Conservation (phyloP, 1,140 invertebrate species). For the Eueides isabella region DNA sequence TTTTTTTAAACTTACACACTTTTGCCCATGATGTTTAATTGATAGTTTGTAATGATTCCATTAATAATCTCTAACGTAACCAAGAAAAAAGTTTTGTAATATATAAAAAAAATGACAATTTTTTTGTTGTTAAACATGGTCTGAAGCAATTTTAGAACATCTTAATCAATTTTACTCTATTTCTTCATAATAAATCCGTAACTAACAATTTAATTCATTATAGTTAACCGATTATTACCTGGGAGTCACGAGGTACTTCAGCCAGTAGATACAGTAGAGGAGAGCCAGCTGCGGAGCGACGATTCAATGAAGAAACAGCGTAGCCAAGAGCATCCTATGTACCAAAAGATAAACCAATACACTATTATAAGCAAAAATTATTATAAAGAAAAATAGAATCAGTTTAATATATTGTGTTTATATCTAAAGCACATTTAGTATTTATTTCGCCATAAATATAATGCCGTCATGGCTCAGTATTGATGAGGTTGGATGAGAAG, state of each 20-base stretch:
- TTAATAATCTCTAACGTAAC: too few species aligned
- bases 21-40: not conserved
- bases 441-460: not conserved
- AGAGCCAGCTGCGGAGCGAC: conserved; percentile 50
- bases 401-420: not conserved
- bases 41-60: not conserved
- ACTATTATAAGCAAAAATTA: not conserved
- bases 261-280: conserved; percentile 68
- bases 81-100: too few species aligned
- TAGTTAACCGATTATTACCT: conserved; percentile 52
- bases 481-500: not conserved
- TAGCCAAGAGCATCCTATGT: conserved; percentile 62
- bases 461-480: not conserved
- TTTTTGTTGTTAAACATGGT: too few species aligned
- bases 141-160: too few species aligned
- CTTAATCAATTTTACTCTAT: too few species aligned
- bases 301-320: conserved; percentile 52
- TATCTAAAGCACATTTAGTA: not conserved
- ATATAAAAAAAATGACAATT: too few species aligned
- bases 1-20: not conserved
- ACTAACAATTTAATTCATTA: too few species aligned
- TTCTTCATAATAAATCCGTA: too few species aligned
- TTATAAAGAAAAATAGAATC: not conserved
- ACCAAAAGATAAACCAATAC: not conserved
- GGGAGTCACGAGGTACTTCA: conserved; percentile 66